These are phyloP conservation scores for Macaria liturata DNA, from an alignment of 2,888 invertebrate genomes.

Conservation along the genomic window DNA sequence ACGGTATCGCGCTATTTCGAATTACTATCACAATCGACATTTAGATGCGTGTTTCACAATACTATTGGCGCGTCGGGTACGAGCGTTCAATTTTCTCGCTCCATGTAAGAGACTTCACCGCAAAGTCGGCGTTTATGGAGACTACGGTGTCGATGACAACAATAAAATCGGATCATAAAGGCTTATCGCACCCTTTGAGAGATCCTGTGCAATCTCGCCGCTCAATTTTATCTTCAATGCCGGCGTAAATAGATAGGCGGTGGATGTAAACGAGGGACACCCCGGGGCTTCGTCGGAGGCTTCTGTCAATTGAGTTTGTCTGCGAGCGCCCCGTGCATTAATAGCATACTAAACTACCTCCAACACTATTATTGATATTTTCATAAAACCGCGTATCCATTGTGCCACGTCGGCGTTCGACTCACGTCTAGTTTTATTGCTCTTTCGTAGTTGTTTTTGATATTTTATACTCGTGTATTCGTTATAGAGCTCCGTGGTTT, in stretches of 20 bases:
- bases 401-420: slow-evolving; percentile 57
- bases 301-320: slow-evolving; percentile 81
- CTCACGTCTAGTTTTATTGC: slow-evolving; percentile 60
- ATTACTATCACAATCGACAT: slow-evolving; percentile 38
- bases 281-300: slow-evolving; percentile 70
- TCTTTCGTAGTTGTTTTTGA: slow-evolving; percentile 58
- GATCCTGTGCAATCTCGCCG: slow-evolving; percentile 71
- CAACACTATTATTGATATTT: slow-evolving; percentile 73
- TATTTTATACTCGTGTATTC: slow-evolving; percentile 56
- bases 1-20: slow-evolving; percentile 57
- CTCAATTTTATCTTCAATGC: slow-evolving; percentile 74
- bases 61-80: slow-evolving; percentile 39
- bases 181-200: slow-evolving; percentile 68
- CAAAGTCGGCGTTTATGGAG: slow-evolving; percentile 55
- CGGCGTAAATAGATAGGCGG: slow-evolving; percentile 73
- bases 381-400: slow-evolving; percentile 66
- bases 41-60: slow-evolving; percentile 37
- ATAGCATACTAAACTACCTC: slow-evolving; percentile 75
- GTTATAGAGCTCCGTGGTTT: slow-evolving; percentile 53
- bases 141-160: slow-evolving; percentile 64
- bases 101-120: slow-evolving; percentile 44
- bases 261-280: slow-evolving; percentile 71
- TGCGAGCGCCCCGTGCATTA: slow-evolving; percentile 75
- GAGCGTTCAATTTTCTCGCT: slow-evolving; percentile 51
- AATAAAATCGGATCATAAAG: slow-evolving; percentile 74